Evolutionary conservation across 2,113 vertebrate genomes (phyloP).

Genomic region (Rhipidura dahli): DNA sequence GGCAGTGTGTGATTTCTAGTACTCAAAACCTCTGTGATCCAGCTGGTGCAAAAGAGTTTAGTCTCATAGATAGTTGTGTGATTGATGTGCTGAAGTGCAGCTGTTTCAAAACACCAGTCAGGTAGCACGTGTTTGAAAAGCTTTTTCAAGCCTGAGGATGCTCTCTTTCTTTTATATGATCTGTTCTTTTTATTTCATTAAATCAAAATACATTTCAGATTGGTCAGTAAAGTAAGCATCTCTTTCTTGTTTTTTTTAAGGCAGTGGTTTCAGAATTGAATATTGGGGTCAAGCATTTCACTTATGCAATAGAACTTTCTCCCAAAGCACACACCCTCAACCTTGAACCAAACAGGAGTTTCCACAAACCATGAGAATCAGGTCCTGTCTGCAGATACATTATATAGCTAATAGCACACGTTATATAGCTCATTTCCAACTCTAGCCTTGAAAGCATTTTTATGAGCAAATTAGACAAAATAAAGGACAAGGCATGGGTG

Average conservation of each 20-base stretch:
- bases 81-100: not conserved
- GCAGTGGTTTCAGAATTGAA: not conserved
- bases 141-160: not conserved
- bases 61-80: not conserved
- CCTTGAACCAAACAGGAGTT: not conserved
- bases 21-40: not conserved
- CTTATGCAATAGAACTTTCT: not conserved
- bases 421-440: not conserved
- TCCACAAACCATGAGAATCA: not conserved
- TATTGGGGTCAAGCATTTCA: not conserved
- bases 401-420: not conserved
- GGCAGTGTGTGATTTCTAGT: not conserved
- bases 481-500: not conserved
- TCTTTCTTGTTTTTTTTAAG: not conserved
- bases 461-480: not conserved
- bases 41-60: not conserved
- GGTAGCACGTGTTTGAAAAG: not conserved
- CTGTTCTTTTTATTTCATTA: not conserved
- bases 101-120: not conserved
- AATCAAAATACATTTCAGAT: not conserved
- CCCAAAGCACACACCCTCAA: not conserved
- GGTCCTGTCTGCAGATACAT: not conserved
- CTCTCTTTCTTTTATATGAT: not conserved
- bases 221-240: not conserved
- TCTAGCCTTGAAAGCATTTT: not conserved